phyloP scores from a whole-genome alignment of 2,888 invertebrate genomes.

The Hydroisotoma schaefferi region DNA sequence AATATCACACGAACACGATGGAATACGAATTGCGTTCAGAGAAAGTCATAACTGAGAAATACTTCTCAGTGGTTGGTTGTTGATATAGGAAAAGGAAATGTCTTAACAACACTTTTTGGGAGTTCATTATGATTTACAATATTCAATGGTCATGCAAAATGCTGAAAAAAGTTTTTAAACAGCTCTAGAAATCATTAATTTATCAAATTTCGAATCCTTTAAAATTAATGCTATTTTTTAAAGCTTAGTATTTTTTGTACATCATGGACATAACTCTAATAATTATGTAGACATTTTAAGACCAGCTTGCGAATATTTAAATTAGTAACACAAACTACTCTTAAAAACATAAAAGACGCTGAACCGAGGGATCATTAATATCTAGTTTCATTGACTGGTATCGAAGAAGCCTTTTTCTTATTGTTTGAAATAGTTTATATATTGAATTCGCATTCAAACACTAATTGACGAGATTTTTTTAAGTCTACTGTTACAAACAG shows the following conservation, averaged over 20 bases:
- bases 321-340: not conserved
- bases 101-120: too few species aligned
- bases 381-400: too few species aligned
- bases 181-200: slow-evolving; percentile 3
- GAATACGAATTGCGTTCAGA: too few species aligned
- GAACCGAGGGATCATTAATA: too few species aligned
- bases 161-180: not conserved
- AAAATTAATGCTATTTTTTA: slow-evolving; percentile 6
- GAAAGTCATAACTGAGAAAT: too few species aligned
- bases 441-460: not conserved
- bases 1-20: too few species aligned
- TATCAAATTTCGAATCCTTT: slow-evolving; percentile 1
- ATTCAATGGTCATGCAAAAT: not conserved
- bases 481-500: slow-evolving; percentile 3
- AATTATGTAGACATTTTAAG: not conserved
- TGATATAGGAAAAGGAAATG: too few species aligned
- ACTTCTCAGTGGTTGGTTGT: too few species aligned
- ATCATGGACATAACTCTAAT: not conserved
- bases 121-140: not conserved
- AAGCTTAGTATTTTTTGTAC: not conserved
- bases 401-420: not conserved
- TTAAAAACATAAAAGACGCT: too few species aligned
- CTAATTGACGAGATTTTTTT: not conserved
- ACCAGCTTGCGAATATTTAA: slow-evolving; percentile 14
- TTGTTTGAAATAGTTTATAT: not conserved